Base-by-base conservation (phyloP, 2,888 invertebrate species). In the Aphidoletes aphidimyza region DNA sequence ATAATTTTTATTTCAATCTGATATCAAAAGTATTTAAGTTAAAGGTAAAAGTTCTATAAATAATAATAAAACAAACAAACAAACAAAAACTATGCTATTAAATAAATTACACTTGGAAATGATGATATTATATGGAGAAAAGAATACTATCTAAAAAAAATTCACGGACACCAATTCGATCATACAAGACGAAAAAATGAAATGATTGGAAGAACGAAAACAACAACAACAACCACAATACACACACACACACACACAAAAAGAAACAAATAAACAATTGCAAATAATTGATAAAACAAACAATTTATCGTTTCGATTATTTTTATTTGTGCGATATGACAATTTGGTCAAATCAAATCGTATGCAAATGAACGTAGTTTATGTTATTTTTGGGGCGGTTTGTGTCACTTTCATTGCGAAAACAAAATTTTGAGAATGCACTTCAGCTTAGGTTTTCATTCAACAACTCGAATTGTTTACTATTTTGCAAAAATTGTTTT, bases 231-330 rank as follows among this genome's bases (percentile, higher is more conserved):
- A 69, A 34, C 26, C 2, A 11, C 19, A 69, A 69, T 34, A 69
- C 30, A 2, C 26, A 69, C 69, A 69, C 26, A 30, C 30, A 69
- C 26, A 54, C 8, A 19, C n/a, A n/a, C n/a, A 78, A 34, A 78
- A 78, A 19, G 78, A 81, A 81, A 81, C 69, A 81, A 81, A 81
- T 81, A 81, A 81, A 81, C 8, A 81, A 37, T 81, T 81, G 81
- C 37, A 81, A 81, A 81, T 81, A 37, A 81, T 81, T 81, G 81
- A 81, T 81, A 19, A 81, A 81, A 81, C 5, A 9, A 42, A 6
- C 6, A 42, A 42, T 14, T 42, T 42, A 54, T 14, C n/a, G 69
- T 69, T 69, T 69, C 34, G 54, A 69, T 69, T 69, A 30, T 69
- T 69, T n/a, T 69, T 69, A 69, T 69, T 69, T 69, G 17, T 69